Conservation (phyloP, 2,797 vertebrate genomes). For the Sitta carolinensis region DNA sequence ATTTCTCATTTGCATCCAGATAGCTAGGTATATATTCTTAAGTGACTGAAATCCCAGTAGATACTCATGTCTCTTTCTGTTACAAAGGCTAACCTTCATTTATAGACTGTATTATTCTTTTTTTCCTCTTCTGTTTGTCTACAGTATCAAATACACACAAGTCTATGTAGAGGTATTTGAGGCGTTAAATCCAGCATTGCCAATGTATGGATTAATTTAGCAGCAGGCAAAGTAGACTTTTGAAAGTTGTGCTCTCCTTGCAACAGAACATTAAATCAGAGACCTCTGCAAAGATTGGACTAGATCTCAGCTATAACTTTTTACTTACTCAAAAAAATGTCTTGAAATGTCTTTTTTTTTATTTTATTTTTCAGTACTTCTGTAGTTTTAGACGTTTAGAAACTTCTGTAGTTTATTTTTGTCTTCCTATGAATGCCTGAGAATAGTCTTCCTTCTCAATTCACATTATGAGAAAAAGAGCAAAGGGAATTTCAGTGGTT, state of each 20-base stretch:
- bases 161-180: neutral
- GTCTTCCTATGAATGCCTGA: neutral
- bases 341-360: neutral
- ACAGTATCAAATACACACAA: neutral
- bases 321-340: neutral
- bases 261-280: neutral
- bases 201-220: neutral
- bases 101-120: fast-evolving
- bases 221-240: neutral
- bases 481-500: neutral
- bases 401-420: neutral
- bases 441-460: neutral
- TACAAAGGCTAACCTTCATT: neutral
- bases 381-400: neutral
- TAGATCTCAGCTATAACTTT: neutral
- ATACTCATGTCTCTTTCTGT: neutral
- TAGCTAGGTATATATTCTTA: neutral
- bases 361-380: neutral
- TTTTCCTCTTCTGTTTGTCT: neutral
- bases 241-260: neutral
- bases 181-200: neutral
- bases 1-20: neutral
- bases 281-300: neutral
- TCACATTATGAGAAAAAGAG: neutral
- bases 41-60: neutral